phyloP scores from a whole-genome alignment of 2,113 vertebrate genomes.

The Lethenteron reissneri region DNA sequence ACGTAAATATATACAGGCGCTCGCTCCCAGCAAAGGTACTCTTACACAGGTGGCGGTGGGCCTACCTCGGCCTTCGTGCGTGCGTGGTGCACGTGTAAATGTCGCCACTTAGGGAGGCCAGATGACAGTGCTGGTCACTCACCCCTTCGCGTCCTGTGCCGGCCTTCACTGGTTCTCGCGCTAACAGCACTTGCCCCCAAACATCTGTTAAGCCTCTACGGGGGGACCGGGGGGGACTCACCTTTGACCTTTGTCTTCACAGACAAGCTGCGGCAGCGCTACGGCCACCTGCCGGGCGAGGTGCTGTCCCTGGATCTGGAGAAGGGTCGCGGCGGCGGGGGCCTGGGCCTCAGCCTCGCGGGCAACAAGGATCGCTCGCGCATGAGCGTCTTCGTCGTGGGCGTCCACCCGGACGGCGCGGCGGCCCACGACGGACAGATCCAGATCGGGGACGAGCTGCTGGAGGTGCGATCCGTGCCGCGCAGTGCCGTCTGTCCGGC shows the following conservation, averaged over 20 bases:
- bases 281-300: constrained; percentile 62
- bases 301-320: constrained; percentile 75
- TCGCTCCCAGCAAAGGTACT: too few species aligned
- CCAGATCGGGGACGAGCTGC: constrained; percentile 53
- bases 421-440: constrained; percentile 49
- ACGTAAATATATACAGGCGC: too few species aligned
- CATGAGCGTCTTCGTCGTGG: constrained; percentile 82
- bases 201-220: too few species aligned
- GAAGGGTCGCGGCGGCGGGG: constrained; percentile 68
- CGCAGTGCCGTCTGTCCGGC: too few species aligned
- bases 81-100: too few species aligned
- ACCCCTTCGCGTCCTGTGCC: too few species aligned
- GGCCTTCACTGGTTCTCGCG: too few species aligned
- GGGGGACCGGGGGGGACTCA: background rate
- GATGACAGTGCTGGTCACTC: too few species aligned
- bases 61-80: too few species aligned
- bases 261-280: constrained; percentile 79
- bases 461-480: constrained; percentile 43
- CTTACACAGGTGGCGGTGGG: too few species aligned
- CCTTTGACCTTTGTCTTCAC: constrained; percentile 5
- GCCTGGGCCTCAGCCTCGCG: constrained; percentile 74
- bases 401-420: constrained; percentile 51
- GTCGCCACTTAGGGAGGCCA: too few species aligned
- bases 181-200: too few species aligned
- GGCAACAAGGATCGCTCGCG: constrained; percentile 68